A percentile compares a stretch with the other conserved stretches of the same genome.
Conservation (phyloP, 2,888 invertebrate species). For the Oscheius sp. region DNA sequence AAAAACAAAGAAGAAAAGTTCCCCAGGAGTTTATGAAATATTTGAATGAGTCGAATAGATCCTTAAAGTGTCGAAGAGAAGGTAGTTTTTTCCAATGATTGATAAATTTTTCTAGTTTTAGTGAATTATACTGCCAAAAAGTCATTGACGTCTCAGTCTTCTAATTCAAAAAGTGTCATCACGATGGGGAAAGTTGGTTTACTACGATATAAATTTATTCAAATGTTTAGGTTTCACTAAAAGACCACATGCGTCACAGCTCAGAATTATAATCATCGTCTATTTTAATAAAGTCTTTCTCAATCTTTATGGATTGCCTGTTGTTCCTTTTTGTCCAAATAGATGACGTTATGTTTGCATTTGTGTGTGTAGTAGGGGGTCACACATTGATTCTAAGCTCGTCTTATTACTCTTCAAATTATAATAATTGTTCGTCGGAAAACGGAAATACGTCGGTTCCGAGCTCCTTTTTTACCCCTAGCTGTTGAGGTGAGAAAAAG, state of each 20-base stretch:
- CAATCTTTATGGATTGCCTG: neutral
- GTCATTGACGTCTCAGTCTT: neutral
- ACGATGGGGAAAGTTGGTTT: neutral
- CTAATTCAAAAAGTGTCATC: neutral
- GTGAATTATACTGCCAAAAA: neutral
- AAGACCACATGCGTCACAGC: neutral
- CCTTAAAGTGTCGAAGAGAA: slow-evolving; percentile 38
- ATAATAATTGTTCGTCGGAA: too few relatives aligned
- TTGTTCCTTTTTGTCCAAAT: too few relatives aligned
- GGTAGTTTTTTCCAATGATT: neutral
- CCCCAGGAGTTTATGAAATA: slow-evolving; percentile 57
- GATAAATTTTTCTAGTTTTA: neutral
- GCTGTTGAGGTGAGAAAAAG: neutral
- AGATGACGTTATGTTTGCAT: too few relatives aligned
- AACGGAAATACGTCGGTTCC: too few relatives aligned
- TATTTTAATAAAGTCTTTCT: too few relatives aligned
- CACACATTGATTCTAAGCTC: too few relatives aligned
- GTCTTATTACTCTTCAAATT: too few relatives aligned
- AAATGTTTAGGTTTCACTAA: slow-evolving; percentile 2
- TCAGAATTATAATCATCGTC: slow-evolving; percentile 12
- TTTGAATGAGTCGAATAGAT: slow-evolving; percentile 57
- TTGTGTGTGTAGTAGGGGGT: too few relatives aligned
- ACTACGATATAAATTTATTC: neutral
- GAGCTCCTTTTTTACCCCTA: too few relatives aligned
- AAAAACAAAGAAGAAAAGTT: slow-evolving; percentile 28